Conservation (phyloP, 2,113 vertebrate species). For the Siniperca chuatsi region DNA sequence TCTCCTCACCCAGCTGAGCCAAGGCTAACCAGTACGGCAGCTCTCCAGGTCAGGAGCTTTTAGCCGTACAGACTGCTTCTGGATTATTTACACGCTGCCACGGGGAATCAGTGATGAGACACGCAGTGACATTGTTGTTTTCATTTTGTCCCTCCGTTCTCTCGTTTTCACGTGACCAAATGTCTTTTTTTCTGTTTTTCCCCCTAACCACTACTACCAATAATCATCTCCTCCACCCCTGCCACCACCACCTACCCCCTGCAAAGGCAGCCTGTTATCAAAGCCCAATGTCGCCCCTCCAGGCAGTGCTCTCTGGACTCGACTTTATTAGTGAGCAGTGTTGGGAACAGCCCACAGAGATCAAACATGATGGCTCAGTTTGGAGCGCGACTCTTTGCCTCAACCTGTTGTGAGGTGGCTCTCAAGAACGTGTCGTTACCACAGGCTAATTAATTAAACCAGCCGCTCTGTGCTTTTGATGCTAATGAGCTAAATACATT, state of each 20-base stretch:
- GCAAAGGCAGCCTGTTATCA: conserved; percentile 61
- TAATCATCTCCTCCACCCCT: conserved; percentile 33
- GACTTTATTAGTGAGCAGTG: conserved; percentile 37
- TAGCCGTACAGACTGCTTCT: conserved; percentile 27
- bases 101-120: conserved; percentile 13
- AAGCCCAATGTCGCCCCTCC: conserved; percentile 43
- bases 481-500: not conserved
- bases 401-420: conserved; percentile 28
- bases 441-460: not conserved
- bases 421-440: not conserved
- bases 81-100: conserved; percentile 34
- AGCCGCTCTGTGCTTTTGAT: not conserved
- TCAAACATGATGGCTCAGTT: conserved; percentile 54
- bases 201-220: conserved; percentile 37
- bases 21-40: not conserved
- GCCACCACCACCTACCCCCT: conserved; percentile 18
- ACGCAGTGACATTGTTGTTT: conserved; percentile 10
- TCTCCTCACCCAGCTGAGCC: not conserved
- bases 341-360: conserved; percentile 41
- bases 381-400: conserved; percentile 21
- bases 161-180: conserved; percentile 2
- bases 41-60: conserved; percentile 43
- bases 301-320: conserved; percentile 54
- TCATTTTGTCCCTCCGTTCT: not conserved
- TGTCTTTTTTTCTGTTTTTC: not conserved